Base-by-base conservation (phyloP, 1,140 invertebrate species). In the Temnothorax curvispinosus region DNA sequence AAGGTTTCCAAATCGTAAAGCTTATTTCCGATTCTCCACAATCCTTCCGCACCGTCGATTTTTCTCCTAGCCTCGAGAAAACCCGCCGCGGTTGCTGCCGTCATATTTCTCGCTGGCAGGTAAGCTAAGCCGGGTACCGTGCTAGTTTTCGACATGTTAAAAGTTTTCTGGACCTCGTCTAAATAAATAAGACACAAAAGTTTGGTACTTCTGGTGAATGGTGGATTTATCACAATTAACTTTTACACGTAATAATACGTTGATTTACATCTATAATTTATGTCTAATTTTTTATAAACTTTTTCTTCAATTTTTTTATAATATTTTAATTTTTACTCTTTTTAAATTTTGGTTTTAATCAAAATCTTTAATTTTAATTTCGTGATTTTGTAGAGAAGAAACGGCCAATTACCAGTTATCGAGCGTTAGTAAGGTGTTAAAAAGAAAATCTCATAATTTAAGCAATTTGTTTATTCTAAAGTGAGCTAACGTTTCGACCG, bases 1-100 rank as follows among this genome's bases (percentile, higher is more conserved):
- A 98, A 98, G 27, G 95, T 94, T 6, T 94, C 96, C 18, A 98
- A 95, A 93, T 98, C 97, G 92, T 98, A 98, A 0, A 98, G 95
- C 58, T 95, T 95, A 94, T 98, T 96, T 87, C 97, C 96, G 18
- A 98, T 96, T 80, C 98, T 95, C 98, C 98, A 98, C 0, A 98
- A 94, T 8, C 96, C 96, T 93, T 98, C 97, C 0, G 97, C 97
- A 15, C 96, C 97, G 91, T 98, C 97, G 87, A 97, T 96, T 47
- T 95, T 90, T 62, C 95, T 95, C 92, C 97, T 97, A 2, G 96
- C 96, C 52, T 96, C 95, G 15, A 98, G 89, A 84, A 93, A 95
- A 15, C 62, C 62, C 60, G 87, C 87, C 0, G 86, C 62, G 6
- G 91, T 91, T 92, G n/a, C n/a, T n/a, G n/a, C n/a, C 2, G 92